A percentile compares a stretch with the other conserved stretches of the same genome.
Conservation (phyloP, 2,888 invertebrate genomes). For the Erynnis tages region DNA sequence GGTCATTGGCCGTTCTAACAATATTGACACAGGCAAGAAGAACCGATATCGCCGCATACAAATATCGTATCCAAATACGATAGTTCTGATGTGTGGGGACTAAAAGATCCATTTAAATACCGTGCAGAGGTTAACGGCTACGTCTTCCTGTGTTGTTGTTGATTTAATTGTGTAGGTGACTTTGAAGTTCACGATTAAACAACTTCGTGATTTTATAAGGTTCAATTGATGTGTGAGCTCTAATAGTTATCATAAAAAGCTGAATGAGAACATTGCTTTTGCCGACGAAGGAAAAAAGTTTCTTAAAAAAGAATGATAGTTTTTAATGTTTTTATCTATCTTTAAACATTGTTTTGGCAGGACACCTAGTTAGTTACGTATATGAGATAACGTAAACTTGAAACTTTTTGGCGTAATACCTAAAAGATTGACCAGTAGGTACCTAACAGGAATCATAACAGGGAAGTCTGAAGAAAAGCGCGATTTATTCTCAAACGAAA, state of each 20-base stretch:
- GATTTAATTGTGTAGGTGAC: constrained; percentile 26
- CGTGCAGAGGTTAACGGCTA: constrained; percentile 27
- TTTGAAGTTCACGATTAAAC: constrained; percentile 9
- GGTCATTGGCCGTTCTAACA: constrained; percentile 65
- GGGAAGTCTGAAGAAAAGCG: constrained; percentile 45
- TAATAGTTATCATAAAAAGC: too few relatives aligned
- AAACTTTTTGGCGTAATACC: too few relatives aligned
- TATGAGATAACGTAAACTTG: too few relatives aligned
- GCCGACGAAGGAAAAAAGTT: too few relatives aligned
- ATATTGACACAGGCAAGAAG: constrained; percentile 65
- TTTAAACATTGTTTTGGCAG: too few relatives aligned
- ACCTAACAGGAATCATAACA: constrained; percentile 5
- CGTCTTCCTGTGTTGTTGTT: constrained; percentile 26
- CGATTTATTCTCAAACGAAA: constrained; percentile 67
- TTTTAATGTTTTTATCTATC: too few relatives aligned
- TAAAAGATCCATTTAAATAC: constrained; percentile 29
- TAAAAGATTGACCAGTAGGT: too few relatives aligned
- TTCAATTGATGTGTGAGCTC: too few relatives aligned
- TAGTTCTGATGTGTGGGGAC: constrained; percentile 44
- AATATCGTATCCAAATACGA: constrained; percentile 67
- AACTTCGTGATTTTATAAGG: too few relatives aligned
- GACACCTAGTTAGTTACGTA: too few relatives aligned
- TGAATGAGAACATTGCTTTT: too few relatives aligned
- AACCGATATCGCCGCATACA: constrained; percentile 65
- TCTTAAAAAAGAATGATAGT: too few relatives aligned